Percentiles rank a stretch among this genome's conserved stretches.
Conservation (phyloP, 2,888 invertebrate genomes). For the Lomographa bimaculata region DNA sequence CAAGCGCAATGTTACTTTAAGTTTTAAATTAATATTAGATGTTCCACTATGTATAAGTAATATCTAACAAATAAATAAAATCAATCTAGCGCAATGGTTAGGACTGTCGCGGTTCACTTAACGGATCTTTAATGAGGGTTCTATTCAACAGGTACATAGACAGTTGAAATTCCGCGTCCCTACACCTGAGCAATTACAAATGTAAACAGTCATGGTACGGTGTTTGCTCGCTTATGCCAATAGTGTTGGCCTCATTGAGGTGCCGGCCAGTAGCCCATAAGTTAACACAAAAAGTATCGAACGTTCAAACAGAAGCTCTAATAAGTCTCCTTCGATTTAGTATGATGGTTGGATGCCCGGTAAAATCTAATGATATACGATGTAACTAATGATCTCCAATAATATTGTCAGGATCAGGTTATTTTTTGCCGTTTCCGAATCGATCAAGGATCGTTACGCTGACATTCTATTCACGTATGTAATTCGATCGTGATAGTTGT, state of each 20-base stretch:
- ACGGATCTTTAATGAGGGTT: constrained; percentile 43
- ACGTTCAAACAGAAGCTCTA: constrained; percentile 44
- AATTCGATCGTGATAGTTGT: constrained; percentile 47
- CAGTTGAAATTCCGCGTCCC: constrained; percentile 46
- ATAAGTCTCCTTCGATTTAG: constrained; percentile 43
- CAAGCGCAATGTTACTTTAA: constrained; percentile 39
- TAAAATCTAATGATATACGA: constrained; percentile 40
- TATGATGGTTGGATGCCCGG: constrained; percentile 46
- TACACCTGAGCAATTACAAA: constrained; percentile 58
- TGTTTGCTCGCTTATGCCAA: constrained; percentile 64
- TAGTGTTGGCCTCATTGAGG: constrained; percentile 64
- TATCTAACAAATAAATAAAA: too few species aligned
- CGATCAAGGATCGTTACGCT: constrained; percentile 46
- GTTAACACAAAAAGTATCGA: constrained; percentile 40
- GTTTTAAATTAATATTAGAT: too few species aligned
- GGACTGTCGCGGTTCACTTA: constrained; percentile 34
- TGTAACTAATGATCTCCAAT: constrained; percentile 50
- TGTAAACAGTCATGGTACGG: constrained; percentile 55
- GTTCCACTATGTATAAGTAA: too few species aligned
- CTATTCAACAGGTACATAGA: constrained; percentile 35
- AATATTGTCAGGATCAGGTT: constrained; percentile 49
- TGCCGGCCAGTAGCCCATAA: constrained; percentile 46
- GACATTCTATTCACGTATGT: constrained; percentile 42
- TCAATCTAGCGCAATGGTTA: too few species aligned
- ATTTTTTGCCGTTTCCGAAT: constrained; percentile 44